Percentiles rank a stretch among this genome's conserved stretches.
Conservation (phyloP, 2,113 vertebrate genomes). For the Chaetodon trifascialis region DNA sequence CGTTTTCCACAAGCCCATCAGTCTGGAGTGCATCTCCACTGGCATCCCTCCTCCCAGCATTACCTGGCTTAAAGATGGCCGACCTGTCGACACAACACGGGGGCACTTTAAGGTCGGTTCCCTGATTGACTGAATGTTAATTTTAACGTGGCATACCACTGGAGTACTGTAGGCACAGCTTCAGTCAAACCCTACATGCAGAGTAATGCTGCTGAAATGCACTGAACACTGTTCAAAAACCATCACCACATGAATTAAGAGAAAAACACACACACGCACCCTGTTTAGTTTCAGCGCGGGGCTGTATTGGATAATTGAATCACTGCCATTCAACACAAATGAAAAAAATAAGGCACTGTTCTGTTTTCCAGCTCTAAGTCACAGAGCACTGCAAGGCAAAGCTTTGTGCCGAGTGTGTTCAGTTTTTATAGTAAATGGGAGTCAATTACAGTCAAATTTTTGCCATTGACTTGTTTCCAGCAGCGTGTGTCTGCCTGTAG, state of each 20-base stretch:
- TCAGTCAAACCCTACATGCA: background rate
- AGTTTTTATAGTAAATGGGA: background rate
- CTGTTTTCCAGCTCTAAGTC: background rate
- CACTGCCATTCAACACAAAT: background rate
- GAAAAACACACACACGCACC: background rate
- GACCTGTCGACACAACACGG: slow-evolving; percentile 90
- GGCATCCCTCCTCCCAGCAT: slow-evolving; percentile 93
- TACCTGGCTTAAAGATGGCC: slow-evolving; percentile 95
- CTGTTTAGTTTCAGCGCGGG: background rate
- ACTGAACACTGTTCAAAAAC: background rate
- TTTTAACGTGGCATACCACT: background rate
- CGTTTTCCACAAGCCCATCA: slow-evolving; percentile 86
- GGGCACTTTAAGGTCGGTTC: slow-evolving; percentile 86
- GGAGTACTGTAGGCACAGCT: background rate
- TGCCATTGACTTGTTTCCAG: background rate
- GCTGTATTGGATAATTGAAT: too few species aligned
- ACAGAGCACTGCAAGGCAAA: background rate
- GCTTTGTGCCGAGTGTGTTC: background rate
- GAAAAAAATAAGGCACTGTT: background rate
- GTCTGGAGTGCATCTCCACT: slow-evolving; percentile 90
- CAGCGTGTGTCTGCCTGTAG: too few species aligned
- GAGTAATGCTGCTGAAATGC: background rate
- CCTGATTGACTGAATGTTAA: background rate
- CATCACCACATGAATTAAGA: background rate
- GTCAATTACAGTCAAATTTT: background rate